phyloP scores from a whole-genome alignment of 2,888 invertebrate species.

The Drosophila macrospina region DNA sequence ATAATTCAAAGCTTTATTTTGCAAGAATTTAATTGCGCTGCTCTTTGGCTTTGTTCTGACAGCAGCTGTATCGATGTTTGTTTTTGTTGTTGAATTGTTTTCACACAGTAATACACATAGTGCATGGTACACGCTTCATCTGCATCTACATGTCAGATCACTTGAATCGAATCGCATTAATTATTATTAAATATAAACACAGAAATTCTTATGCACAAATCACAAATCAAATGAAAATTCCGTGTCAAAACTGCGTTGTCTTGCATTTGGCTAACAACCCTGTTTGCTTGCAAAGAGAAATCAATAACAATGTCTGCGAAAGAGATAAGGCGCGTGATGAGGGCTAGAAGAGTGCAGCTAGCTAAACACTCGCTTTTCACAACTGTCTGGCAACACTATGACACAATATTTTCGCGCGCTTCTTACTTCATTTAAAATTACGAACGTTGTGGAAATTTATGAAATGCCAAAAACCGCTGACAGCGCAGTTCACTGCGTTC shows the following conservation, averaged over 20 bases:
- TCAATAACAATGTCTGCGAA: constrained; percentile 55
- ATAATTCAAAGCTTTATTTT: constrained; percentile 20
- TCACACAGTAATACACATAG: constrained; percentile 49
- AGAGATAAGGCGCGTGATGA: not conserved
- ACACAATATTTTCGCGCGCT: constrained; percentile 1
- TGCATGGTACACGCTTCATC: constrained; percentile 50
- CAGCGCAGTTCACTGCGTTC: constrained; percentile 48
- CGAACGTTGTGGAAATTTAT: constrained; percentile 12
- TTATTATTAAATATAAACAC: constrained; percentile 22
- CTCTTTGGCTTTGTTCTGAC: constrained; percentile 50
- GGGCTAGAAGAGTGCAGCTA: constrained; percentile 35
- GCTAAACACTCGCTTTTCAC: not conserved
- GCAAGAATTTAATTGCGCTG: constrained; percentile 24
- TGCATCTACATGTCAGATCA: constrained; percentile 28
- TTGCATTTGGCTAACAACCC: constrained; percentile 55
- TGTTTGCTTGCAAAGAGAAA: constrained; percentile 57
- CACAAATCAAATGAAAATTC: constrained; percentile 59
- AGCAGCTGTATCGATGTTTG: constrained; percentile 40
- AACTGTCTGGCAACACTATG: constrained; percentile 18
- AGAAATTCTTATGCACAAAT: constrained; percentile 68
- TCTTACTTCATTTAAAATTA: constrained; percentile 10
- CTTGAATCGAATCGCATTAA: constrained; percentile 7
- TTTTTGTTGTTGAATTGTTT: constrained; percentile 32
- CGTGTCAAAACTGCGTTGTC: constrained; percentile 62
- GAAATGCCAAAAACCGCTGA: constrained; percentile 20